Conservation (phyloP, 1,140 invertebrate genomes). For the Monochamus saltuarius region DNA sequence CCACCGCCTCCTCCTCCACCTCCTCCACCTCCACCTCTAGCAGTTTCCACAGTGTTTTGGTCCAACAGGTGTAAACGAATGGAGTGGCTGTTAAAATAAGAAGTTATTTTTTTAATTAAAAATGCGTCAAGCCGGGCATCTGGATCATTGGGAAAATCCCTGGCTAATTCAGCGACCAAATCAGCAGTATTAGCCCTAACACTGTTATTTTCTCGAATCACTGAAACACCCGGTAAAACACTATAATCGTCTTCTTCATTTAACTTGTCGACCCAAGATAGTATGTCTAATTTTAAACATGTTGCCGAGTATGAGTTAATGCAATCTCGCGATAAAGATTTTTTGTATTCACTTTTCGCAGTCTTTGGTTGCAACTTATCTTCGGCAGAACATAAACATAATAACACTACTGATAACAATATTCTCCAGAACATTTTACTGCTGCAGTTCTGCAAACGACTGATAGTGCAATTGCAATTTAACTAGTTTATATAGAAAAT, state of each 20-base stretch:
- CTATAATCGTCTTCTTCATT: conserved; percentile 64
- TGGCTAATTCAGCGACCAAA: conserved; percentile 69
- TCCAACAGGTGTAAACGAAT: conserved; percentile 72
- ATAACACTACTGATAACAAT: conserved; percentile 26
- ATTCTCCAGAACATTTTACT: conserved; percentile 24
- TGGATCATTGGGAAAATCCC: conserved; percentile 72
- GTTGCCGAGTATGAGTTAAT: conserved; percentile 69
- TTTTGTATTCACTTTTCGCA: conserved; percentile 46
- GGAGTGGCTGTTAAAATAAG: conserved; percentile 70
- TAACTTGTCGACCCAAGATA: conserved; percentile 72
- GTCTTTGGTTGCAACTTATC: conserved; percentile 21
- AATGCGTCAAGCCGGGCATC: conserved; percentile 75
- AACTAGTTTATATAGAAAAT: conserved; percentile 31
- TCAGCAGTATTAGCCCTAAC: conserved; percentile 62
- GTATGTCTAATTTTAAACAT: conserved; percentile 78
- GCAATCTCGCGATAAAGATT: conserved; percentile 62
- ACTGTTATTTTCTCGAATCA: conserved; percentile 66
- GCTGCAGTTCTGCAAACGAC: neutral
- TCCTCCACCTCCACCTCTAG: conserved; percentile 51
- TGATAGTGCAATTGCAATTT: neutral
- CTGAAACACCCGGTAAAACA: conserved; percentile 69
- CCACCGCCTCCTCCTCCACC: conserved; percentile 55
- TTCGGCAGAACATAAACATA: conserved; percentile 18
- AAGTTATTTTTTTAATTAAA: conserved; percentile 68
- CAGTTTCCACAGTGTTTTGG: conserved; percentile 58